Percentiles rank a stretch among this genome's conserved stretches.
These are phyloP conservation scores for Cranoglanis bouderius DNA, from an alignment of 2,113 vertebrate species.

Conservation along the genomic window DNA sequence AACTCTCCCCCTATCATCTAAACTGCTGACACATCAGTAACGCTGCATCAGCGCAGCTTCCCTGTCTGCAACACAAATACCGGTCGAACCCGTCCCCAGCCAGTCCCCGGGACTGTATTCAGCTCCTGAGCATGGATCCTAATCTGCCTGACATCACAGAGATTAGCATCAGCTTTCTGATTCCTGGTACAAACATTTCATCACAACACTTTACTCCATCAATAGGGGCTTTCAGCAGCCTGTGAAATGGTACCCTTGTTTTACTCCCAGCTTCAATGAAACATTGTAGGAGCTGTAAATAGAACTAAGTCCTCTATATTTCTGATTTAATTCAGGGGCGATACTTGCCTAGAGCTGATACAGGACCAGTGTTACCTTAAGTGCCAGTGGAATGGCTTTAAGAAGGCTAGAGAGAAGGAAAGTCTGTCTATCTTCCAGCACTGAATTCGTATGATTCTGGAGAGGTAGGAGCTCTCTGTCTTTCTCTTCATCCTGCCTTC, in stretches of 20 bases:
- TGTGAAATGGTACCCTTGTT: slow-evolving; percentile 51
- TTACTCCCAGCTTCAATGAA: slow-evolving; percentile 38
- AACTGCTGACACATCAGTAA: slow-evolving; percentile 58
- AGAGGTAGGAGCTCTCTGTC: slow-evolving; percentile 46
- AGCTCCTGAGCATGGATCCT: slow-evolving; percentile 20
- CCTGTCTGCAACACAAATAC: slow-evolving; percentile 50
- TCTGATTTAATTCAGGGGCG: slow-evolving; percentile 27
- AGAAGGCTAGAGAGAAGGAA: slow-evolving; percentile 4
- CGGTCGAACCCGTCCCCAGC: slow-evolving; percentile 43
- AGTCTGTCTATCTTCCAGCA: neutral
- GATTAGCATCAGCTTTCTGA: slow-evolving; percentile 50
- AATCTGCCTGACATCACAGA: slow-evolving; percentile 53
- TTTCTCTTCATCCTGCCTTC: slow-evolving; percentile 32
- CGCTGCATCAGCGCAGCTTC: slow-evolving; percentile 27
- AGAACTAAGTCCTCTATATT: slow-evolving; percentile 32
- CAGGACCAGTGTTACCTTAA: slow-evolving; percentile 24
- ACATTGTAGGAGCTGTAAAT: slow-evolving; percentile 50
- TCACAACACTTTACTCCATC: slow-evolving; percentile 41
- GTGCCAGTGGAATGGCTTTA: slow-evolving; percentile 23
- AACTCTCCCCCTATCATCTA: slow-evolving; percentile 15
- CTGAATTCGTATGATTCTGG: slow-evolving; percentile 25
- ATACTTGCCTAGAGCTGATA: slow-evolving; percentile 8
- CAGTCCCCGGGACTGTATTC: slow-evolving; percentile 43
- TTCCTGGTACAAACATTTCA: slow-evolving; percentile 55
- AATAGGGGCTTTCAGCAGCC: slow-evolving; percentile 53